phyloP scores from a whole-genome alignment of 2,113 vertebrate genomes.

The Hydrochoerus hydrochaeris region DNA sequence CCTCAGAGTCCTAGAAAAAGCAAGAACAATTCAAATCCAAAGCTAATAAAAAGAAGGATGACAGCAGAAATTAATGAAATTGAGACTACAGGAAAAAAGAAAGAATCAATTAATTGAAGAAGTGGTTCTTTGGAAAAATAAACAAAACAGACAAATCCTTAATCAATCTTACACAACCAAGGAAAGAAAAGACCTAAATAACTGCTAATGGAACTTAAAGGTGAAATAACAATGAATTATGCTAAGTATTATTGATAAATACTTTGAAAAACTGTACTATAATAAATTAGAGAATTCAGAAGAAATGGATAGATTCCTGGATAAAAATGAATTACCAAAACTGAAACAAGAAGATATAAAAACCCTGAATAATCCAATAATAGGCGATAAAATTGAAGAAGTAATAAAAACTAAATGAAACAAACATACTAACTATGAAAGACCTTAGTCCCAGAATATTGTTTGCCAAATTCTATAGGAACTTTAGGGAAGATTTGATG shows the following conservation, averaged over 20 bases:
- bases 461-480: not conserved
- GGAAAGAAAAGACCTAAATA: not conserved
- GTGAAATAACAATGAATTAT: not conserved
- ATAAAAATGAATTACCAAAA: not conserved
- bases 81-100: not conserved
- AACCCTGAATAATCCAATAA: not conserved
- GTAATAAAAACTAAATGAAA: not conserved
- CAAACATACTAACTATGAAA: not conserved
- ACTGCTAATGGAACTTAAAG: not conserved
- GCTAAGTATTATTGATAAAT: not conserved
- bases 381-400: not conserved
- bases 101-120: not conserved
- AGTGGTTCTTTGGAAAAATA: not conserved
- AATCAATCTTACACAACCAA: not conserved
- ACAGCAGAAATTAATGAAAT: not conserved
- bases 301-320: not conserved
- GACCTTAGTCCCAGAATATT: not conserved
- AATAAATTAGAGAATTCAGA: not conserved
- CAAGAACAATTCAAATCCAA: not conserved
- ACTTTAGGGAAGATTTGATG: not conserved
- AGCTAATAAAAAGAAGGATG: not conserved
- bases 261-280: not conserved
- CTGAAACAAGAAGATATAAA: not conserved
- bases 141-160: not conserved
- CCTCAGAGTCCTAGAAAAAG: not conserved